phyloP scores from a whole-genome alignment of 2,888 invertebrate genomes.

The Drosophila mimetica region DNA sequence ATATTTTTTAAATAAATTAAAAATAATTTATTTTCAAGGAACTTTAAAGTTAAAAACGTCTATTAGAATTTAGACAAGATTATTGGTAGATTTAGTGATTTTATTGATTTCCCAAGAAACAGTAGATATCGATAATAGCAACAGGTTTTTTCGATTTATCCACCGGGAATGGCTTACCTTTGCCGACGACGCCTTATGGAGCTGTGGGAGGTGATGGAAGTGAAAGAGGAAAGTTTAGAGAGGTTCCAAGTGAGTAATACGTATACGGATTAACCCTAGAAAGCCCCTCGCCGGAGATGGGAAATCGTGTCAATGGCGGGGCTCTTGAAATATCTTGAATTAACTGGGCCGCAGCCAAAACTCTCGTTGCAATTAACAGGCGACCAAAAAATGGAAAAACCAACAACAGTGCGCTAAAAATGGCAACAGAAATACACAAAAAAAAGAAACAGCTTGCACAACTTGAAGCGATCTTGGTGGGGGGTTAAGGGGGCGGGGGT shows the following conservation, averaged over 20 bases:
- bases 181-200: conserved; percentile 78
- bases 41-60: no score
- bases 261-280: neutral
- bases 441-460: conserved; percentile 11
- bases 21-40: no score
- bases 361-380: conserved; percentile 40
- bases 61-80: no score
- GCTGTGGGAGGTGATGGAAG: conserved; percentile 48
- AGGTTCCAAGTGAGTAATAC: conserved; percentile 2
- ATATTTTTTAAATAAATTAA: no score
- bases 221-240: conserved; percentile 20
- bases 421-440: conserved; percentile 17
- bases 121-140: conserved; percentile 2
- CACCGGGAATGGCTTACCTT: conserved; percentile 73
- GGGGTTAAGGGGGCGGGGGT: conserved; percentile 8
- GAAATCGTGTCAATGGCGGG: conserved; percentile 40
- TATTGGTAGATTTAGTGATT: no score
- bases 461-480: conserved; percentile 1
- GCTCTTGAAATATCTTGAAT: conserved; percentile 28
- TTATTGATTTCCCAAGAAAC: neutral
- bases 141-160: neutral
- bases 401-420: conserved; percentile 28
- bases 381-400: conserved; percentile 15
- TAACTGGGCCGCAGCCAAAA: conserved; percentile 38
- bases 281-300: conserved; percentile 11